phyloP scores from a whole-genome alignment of 2,797 vertebrate species.

The Silurus lanzhouensis region DNA sequence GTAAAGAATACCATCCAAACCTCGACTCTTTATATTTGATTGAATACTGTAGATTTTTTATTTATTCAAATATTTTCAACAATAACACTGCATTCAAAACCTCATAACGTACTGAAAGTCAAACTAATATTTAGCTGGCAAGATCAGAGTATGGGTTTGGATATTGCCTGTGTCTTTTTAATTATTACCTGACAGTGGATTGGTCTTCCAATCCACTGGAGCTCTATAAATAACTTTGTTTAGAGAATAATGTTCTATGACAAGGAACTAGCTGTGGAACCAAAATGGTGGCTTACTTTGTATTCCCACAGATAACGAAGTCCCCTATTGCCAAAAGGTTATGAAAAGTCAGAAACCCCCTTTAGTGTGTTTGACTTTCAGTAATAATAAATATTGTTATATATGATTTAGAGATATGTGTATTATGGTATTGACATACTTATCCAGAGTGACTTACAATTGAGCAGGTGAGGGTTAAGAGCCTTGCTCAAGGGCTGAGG shows the following conservation, averaged over 20 bases:
- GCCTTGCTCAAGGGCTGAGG: too few species aligned
- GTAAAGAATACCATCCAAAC: neutral
- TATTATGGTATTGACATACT: too few species aligned
- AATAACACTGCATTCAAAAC: neutral
- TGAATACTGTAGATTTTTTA: neutral
- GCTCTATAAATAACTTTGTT: neutral
- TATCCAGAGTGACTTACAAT: too few species aligned
- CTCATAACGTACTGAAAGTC: neutral
- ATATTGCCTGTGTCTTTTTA: neutral
- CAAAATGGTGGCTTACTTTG: neutral
- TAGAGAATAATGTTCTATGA: neutral
- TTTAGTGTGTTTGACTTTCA: neutral
- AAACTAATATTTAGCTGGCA: neutral
- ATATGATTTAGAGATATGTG: too few species aligned
- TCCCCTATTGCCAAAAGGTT: neutral
- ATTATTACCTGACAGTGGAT: neutral
- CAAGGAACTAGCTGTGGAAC: neutral
- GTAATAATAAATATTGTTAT: too few species aligned
- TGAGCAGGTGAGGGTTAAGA: too few species aligned
- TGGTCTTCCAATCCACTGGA: constrained; percentile 7
- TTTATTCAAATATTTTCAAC: neutral
- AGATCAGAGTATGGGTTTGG: neutral
- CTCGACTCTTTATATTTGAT: neutral
- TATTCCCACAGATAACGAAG: neutral
- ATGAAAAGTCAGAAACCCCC: neutral